phyloP scores from a whole-genome alignment of 2,797 vertebrate genomes.

The Epinephelus awoara region DNA sequence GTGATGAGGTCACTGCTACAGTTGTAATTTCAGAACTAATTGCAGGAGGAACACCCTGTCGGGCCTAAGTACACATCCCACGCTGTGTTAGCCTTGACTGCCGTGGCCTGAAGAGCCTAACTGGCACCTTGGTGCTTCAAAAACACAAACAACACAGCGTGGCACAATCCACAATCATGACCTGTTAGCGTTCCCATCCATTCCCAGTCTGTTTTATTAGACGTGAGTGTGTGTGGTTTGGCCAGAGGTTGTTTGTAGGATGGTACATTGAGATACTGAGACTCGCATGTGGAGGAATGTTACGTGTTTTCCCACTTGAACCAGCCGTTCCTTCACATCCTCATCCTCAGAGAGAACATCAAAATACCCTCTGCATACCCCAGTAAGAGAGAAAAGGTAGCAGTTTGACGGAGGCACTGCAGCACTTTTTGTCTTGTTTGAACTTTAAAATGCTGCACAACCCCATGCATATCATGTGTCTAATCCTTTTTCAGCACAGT shows the following conservation, averaged over 20 bases:
- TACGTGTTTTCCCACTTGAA: conserved; percentile 35
- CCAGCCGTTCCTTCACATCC: neutral
- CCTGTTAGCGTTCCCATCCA: conserved; percentile 55
- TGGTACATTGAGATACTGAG: conserved; percentile 19
- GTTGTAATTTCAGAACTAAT: conserved; percentile 60
- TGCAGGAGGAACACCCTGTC: conserved; percentile 26
- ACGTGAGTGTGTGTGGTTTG: conserved; percentile 51
- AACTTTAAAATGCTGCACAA: neutral
- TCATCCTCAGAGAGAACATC: neutral
- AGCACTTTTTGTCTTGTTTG: neutral
- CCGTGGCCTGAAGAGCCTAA: conserved; percentile 19
- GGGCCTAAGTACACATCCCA: conserved; percentile 35
- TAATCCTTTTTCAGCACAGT: neutral
- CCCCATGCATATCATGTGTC: neutral
- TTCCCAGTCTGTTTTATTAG: conserved; percentile 50
- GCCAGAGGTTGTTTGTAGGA: conserved; percentile 44
- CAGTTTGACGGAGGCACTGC: neutral
- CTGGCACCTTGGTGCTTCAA: conserved; percentile 45
- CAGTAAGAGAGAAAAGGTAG: neutral
- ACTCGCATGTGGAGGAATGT: conserved; percentile 27
- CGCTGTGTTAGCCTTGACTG: conserved; percentile 30
- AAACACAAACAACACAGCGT: conserved; percentile 59
- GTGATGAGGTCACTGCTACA: conserved; percentile 27
- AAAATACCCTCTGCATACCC: conserved; percentile 16
- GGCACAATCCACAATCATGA: conserved; percentile 56